These are phyloP conservation scores for Apoderus coryli DNA, from an alignment of 2,888 invertebrate species.

Conservation along the genomic window DNA sequence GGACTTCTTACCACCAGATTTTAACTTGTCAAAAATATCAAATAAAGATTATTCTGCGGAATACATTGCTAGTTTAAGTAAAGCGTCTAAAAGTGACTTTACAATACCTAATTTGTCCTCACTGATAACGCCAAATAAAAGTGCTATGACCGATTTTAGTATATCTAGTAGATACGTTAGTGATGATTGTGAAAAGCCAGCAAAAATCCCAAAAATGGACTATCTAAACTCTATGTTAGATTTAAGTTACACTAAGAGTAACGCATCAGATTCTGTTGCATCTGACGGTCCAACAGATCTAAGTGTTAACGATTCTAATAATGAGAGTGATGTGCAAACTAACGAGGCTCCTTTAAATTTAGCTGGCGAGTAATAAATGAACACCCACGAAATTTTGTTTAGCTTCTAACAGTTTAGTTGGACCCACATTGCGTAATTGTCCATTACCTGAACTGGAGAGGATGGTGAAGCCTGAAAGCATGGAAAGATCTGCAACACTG, in stretches of 20 bases:
- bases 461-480: no score
- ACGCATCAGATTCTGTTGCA: constrained; percentile 15
- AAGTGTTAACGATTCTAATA: constrained; percentile 16
- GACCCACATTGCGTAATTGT: no score
- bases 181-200: constrained; percentile 33
- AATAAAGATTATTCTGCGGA: constrained; percentile 24
- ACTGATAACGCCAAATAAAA: constrained; percentile 20
- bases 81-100: constrained; percentile 13
- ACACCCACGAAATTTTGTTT: no score
- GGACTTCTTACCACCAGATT: constrained; percentile 33
- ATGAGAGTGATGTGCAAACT: no score
- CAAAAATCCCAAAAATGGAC: constrained; percentile 44
- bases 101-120: constrained; percentile 11
- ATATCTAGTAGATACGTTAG: constrained; percentile 30
- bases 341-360: constrained; percentile 13
- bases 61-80: constrained; percentile 21
- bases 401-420: no score
- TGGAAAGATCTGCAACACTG: no score
- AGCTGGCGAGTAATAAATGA: constrained; percentile 11
- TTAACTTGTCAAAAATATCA: constrained; percentile 28
- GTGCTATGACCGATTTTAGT: constrained; percentile 32
- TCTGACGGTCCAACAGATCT: constrained; percentile 21
- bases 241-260: constrained; percentile 32
- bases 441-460: no score
- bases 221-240: constrained; percentile 35